These are phyloP conservation scores for Drosophila gunungcola DNA, from an alignment of 1,140 invertebrate genomes.

Conservation along the genomic window DNA sequence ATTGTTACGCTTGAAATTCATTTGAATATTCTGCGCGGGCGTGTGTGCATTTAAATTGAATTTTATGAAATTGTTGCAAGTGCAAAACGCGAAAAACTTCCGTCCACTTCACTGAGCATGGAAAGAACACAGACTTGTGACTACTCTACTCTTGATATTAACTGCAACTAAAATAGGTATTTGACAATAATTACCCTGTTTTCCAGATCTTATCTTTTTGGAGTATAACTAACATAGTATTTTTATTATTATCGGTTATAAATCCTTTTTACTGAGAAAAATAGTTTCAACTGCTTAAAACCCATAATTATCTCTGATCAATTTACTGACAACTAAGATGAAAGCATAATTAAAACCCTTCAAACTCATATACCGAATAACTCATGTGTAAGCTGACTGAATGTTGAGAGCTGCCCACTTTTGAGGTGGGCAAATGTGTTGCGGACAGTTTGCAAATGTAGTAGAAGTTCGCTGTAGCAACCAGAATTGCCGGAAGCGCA, in stretches of 20 bases:
- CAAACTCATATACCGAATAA: not conserved
- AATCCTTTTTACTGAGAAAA: too few species aligned
- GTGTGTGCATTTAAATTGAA: constrained; percentile 48
- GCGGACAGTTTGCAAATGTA: constrained; percentile 50
- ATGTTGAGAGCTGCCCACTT: not conserved
- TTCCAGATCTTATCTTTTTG: too few species aligned
- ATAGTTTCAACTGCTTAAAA: too few species aligned
- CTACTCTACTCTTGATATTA: not conserved
- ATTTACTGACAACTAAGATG: too few species aligned
- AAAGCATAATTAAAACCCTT: not conserved
- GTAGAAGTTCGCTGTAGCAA: constrained; percentile 13
- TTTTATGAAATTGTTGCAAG: constrained; percentile 38
- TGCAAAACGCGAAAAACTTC: constrained; percentile 9
- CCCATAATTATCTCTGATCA: too few species aligned
- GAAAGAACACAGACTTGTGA: too few species aligned
- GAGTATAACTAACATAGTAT: too few species aligned
- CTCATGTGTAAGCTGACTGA: not conserved
- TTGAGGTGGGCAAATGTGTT: constrained; percentile 42
- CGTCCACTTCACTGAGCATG: not conserved
- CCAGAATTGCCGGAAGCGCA: constrained; percentile 56
- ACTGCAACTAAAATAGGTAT: too few species aligned
- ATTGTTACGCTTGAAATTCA: constrained; percentile 36
- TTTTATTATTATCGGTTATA: too few species aligned
- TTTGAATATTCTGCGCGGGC: constrained; percentile 23
- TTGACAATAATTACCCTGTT: too few species aligned